These are phyloP conservation scores for Orchesellides sinensis DNA, from an alignment of 2,888 invertebrate genomes.

Conservation along the genomic window DNA sequence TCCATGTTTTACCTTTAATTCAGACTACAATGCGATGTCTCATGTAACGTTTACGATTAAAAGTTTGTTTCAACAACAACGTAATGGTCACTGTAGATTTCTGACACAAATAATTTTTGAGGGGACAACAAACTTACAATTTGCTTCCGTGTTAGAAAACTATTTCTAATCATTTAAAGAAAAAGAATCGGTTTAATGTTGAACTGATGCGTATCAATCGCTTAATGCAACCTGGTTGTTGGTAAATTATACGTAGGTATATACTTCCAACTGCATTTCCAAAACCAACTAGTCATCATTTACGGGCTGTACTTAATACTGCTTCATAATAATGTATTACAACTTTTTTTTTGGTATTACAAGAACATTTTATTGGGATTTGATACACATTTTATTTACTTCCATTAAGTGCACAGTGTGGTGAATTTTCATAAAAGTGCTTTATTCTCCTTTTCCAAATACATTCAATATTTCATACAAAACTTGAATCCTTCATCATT, in stretches of 20 bases:
- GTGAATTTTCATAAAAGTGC: background rate
- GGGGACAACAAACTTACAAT: no score
- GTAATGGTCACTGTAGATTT: background rate
- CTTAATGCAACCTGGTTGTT: no score
- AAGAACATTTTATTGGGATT: no score
- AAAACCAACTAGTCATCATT: no score
- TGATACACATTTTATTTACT: constrained; percentile 28
- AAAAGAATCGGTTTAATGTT: constrained; percentile 72
- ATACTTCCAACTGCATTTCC: no score
- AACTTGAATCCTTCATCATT: background rate
- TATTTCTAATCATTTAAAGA: constrained; percentile 73
- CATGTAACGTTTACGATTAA: background rate
- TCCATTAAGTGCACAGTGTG: no score
- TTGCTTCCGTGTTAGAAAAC: constrained; percentile 48
- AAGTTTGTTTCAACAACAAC: background rate
- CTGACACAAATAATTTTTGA: background rate
- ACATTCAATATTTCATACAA: background rate
- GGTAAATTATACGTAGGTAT: no score
- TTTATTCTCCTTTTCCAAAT: background rate
- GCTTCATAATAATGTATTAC: no score
- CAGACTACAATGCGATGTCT: no score
- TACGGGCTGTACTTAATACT: no score
- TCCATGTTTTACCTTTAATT: no score
- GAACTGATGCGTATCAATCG: constrained; percentile 48
- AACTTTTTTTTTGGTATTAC: no score